Evolutionary conservation across 2,113 vertebrate genomes (phyloP).

Genomic region (Chiloscyllium plagiosum): DNA sequence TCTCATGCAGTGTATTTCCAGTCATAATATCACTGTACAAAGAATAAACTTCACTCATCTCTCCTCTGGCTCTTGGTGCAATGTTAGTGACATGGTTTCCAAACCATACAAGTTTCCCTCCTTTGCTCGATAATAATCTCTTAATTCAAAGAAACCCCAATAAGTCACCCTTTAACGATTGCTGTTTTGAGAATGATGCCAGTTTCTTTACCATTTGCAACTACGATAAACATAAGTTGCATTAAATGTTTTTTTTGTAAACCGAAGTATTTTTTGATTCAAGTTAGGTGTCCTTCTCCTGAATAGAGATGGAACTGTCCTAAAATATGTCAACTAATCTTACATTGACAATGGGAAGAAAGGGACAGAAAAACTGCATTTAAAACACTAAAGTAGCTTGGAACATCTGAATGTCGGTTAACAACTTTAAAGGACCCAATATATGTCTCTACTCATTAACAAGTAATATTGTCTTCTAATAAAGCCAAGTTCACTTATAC

Average conservation of each 20-base stretch:
- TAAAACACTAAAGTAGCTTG: neutral
- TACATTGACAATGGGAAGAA: neutral
- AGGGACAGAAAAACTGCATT: neutral
- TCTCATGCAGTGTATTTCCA: neutral
- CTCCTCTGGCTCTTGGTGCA: neutral
- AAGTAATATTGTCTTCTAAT: neutral
- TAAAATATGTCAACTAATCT: neutral
- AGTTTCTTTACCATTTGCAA: no score
- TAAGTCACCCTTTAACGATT: neutral
- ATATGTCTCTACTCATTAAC: neutral
- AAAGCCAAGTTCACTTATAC: neutral
- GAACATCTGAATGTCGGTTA: neutral
- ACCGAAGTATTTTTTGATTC: no score
- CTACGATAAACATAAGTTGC: neutral
- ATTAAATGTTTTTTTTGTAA: no score
- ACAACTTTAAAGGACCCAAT: neutral
- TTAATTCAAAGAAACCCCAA: neutral
- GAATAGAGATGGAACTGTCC: neutral
- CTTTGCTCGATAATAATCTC: no score
- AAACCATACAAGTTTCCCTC: neutral
- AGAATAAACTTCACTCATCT: neutral
- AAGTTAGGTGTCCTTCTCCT: neutral
- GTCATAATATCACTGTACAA: neutral
- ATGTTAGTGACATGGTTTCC: neutral
- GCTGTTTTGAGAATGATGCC: neutral